Base-by-base conservation (phyloP, 2,113 vertebrate species). In the Danionella cerebrum region DNA sequence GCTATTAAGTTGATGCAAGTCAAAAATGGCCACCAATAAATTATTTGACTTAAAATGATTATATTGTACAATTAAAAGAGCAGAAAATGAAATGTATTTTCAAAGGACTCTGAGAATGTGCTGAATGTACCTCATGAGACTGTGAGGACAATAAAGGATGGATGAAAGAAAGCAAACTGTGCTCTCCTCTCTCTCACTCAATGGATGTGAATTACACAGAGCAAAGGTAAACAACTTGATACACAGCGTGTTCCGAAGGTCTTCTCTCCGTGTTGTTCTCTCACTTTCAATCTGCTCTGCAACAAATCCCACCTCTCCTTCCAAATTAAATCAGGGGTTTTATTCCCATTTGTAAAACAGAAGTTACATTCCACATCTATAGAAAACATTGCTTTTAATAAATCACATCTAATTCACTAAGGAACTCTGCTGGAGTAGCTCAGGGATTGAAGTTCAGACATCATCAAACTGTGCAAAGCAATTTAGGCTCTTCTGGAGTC, bases 291-390 rank as follows among this genome's bases (percentile, higher is more conserved):
- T 48, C 36, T 51, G 16, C 9, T 18, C 7, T n/a, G 3, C 21
- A 31, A 9, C 27, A 13, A n/a, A 22, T 11, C 52, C 41, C 24
- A 29, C 4, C 18, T 27, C 14, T 31, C 36, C 5, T 6, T 6
- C 12, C 3, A 50, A 60, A 59, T 31, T 41, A 60, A 41, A 50
- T 59, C 35, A 48, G 22, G n/a, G 39, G 13, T 51, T 60, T 57
- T 47, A 3, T 7, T 6, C 16, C 12, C n/a, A n/a, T n/a, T 12
- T 25, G 65, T 36, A 48, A 16, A 59, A 27, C 25, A 47, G 42
- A 39, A 21, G 65, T 29, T 14, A 8, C 42, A 18, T 24, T 13
- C 45, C 33, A 4, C 35, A 51, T n/a, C n/a, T n/a, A n/a, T n/a
- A n/a, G n/a, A n/a, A n/a, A n/a, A n/a, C n/a, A n/a, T n/a, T n/a